Percentiles rank a stretch among this genome's conserved stretches.
phyloP scores from a whole-genome alignment of 2,888 invertebrate species.

The Nasonia oneida region DNA sequence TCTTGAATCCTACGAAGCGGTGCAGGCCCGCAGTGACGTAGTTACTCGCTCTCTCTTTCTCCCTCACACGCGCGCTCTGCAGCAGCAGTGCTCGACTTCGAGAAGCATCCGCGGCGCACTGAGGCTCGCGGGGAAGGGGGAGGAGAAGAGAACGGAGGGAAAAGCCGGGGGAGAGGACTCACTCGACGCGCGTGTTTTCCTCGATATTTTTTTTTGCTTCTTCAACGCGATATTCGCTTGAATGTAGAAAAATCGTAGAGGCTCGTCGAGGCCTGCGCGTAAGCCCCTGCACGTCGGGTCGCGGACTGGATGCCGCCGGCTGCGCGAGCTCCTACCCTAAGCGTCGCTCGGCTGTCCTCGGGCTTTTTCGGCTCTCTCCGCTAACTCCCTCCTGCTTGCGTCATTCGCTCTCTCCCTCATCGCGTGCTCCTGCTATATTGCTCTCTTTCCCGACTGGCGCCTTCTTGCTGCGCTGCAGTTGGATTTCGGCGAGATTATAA shows the following conservation, averaged over 20 bases:
- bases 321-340: conserved; percentile 64
- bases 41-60: background rate
- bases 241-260: background rate
- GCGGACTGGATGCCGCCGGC: conserved; percentile 63
- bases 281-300: conserved; percentile 42
- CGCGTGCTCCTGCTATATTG: conserved; percentile 27
- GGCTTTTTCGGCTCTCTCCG: conserved; percentile 69
- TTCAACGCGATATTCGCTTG: background rate
- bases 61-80: background rate
- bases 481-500: conserved; percentile 30
- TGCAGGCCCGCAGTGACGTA: conserved; percentile 1
- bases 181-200: background rate
- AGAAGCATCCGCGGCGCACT: conserved; percentile 1
- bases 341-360: conserved; percentile 68
- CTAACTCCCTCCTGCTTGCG: conserved; percentile 50
- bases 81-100: background rate
- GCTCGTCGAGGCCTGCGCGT: background rate
- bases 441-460: conserved; percentile 67
- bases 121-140: background rate
- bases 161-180: background rate
- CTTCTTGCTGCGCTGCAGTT: conserved; percentile 58
- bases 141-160: background rate
- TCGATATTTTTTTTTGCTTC: background rate
- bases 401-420: conserved; percentile 28
- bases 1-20: conserved; percentile 21